Percentiles rank a stretch among this genome's conserved stretches.
These are phyloP conservation scores for Copidosoma aretas DNA, from an alignment of 2,888 invertebrate species.

Conservation along the genomic window DNA sequence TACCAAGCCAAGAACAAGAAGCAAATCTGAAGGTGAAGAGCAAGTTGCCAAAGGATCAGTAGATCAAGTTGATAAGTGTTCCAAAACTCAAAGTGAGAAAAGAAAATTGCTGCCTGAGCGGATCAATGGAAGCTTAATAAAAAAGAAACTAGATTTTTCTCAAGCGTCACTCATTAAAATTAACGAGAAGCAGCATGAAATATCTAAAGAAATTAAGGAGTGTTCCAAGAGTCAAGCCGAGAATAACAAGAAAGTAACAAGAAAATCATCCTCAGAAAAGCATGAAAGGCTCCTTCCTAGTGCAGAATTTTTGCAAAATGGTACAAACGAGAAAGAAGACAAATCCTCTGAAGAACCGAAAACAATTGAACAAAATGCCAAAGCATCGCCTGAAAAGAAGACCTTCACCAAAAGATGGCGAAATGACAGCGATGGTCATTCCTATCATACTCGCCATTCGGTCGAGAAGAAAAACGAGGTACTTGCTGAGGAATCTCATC, in stretches of 20 bases:
- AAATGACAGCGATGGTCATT: neutral
- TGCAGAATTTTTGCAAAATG: neutral
- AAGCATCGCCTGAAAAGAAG: neutral
- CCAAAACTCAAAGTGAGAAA: slow-evolving; percentile 11
- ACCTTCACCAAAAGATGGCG: no score
- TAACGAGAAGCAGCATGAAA: neutral
- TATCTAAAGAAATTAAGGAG: slow-evolving; percentile 3
- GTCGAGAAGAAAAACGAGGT: slow-evolving; percentile 5
- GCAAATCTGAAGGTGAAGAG: no score
- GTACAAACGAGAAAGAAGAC: slow-evolving; percentile 1
- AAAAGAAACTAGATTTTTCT: neutral
- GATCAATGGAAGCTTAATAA: neutral
- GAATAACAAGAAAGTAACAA: slow-evolving; percentile 15
- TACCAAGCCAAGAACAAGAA: no score
- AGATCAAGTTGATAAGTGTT: neutral
- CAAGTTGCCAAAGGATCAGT: neutral
- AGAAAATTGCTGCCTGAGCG: slow-evolving; percentile 3
- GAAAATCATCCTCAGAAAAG: slow-evolving; percentile 3
- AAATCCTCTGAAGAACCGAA: neutral
- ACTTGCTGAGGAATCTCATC: slow-evolving; percentile 16
- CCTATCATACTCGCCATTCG: neutral
- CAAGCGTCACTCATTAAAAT: neutral
- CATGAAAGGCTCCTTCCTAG: neutral
- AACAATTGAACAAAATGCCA: neutral
- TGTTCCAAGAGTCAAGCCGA: slow-evolving; percentile 32